These are phyloP conservation scores for Schizaphis graminum DNA, from an alignment of 2,888 invertebrate genomes.

Conservation along the genomic window DNA sequence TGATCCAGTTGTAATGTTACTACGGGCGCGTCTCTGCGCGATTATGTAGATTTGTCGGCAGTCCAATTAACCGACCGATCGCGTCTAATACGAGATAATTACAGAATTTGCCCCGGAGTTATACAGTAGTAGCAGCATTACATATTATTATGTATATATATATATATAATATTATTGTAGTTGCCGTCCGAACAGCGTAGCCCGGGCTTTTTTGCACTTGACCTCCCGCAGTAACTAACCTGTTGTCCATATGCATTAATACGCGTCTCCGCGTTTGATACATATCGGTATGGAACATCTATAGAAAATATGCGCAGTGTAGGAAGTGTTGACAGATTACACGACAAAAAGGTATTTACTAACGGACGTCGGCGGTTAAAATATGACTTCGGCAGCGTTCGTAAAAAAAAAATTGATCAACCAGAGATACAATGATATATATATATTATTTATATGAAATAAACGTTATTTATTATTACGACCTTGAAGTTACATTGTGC, in stretches of 20 bases:
- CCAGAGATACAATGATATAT: conserved; percentile 3
- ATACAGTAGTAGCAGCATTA: not conserved
- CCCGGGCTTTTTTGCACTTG: conserved; percentile 6
- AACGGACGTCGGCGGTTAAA: conserved; percentile 24
- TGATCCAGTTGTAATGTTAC: conserved; percentile 17
- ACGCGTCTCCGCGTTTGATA: not conserved
- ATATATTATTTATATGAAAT: not conserved
- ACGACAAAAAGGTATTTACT: conserved; percentile 37
- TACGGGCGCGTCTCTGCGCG: not conserved
- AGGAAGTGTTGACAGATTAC: conserved; percentile 19
- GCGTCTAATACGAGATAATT: not conserved
- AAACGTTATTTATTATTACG: conserved; percentile 51
- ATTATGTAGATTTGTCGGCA: conserved; percentile 11
- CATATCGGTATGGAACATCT: not conserved
- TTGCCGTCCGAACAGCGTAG: not conserved
- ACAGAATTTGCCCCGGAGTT: conserved; percentile 29
- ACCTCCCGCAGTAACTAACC: conserved; percentile 32
- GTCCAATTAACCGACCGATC: not conserved
- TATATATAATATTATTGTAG: not conserved
- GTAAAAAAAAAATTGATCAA: conserved; percentile 16
- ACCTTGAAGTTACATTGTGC: conserved; percentile 16
- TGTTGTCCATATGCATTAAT: conserved; percentile 4
- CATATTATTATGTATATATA: not conserved
- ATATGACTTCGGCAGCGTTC: not conserved
- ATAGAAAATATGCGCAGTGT: not conserved